phyloP scores from a whole-genome alignment of 2,888 invertebrate species.

The Caenorhabditis zanzibari region DNA sequence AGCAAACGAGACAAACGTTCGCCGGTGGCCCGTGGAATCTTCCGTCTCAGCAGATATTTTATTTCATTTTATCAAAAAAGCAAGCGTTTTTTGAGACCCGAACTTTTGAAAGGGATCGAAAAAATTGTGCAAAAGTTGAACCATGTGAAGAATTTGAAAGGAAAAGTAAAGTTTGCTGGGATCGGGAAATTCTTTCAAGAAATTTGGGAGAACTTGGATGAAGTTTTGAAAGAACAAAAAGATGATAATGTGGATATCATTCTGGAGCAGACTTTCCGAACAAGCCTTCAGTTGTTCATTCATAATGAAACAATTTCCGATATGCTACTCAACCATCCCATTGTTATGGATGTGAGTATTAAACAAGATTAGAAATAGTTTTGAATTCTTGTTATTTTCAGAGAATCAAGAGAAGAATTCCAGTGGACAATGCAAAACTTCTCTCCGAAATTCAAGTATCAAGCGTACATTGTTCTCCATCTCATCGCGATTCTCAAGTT shows the following conservation, averaged over 20 bases:
- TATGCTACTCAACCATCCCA: slow-evolving; percentile 37
- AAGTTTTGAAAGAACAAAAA: slow-evolving; percentile 11
- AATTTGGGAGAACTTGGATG: slow-evolving; percentile 33
- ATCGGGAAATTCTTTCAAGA: slow-evolving; percentile 22
- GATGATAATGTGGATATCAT: slow-evolving; percentile 19
- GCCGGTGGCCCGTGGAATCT: slow-evolving; percentile 1
- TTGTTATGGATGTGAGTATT: slow-evolving; percentile 7
- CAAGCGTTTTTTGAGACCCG: slow-evolving; percentile 9
- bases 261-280: slow-evolving; percentile 43
- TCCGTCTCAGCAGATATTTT: slow-evolving; percentile 30
- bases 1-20: slow-evolving; percentile 18
- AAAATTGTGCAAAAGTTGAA: slow-evolving; percentile 1
- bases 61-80: slow-evolving; percentile 14
- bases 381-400: slow-evolving; percentile 1
- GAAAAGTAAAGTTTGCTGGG: background rate
- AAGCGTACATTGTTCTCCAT: slow-evolving; percentile 18
- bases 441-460: slow-evolving; percentile 1
- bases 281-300: slow-evolving; percentile 30
- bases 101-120: slow-evolving; percentile 25
- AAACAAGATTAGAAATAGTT: background rate
- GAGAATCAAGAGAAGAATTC: slow-evolving; percentile 29
- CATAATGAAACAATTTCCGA: slow-evolving; percentile 18
- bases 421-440: slow-evolving; percentile 15
- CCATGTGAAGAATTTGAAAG: background rate
- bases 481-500: slow-evolving; percentile 25